Conservation (phyloP, 2,888 invertebrate genomes). For the Epinotia brunnichana region DNA sequence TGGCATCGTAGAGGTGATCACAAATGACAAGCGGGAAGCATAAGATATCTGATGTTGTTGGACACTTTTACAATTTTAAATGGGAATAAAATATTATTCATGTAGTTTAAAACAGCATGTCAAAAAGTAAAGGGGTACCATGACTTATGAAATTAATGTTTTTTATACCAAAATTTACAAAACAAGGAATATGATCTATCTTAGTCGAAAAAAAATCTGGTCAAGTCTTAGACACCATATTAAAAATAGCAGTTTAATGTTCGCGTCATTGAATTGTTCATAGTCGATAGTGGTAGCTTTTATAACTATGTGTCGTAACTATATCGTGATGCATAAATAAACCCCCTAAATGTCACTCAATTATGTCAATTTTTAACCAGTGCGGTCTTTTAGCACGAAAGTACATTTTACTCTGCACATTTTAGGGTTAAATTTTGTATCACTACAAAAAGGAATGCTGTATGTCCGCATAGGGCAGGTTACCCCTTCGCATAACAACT, state of each 20-base stretch:
- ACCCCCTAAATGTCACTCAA: not conserved
- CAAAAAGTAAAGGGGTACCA: no score
- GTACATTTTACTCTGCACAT: not conserved
- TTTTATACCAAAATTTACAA: not conserved
- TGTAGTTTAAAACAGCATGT: no score
- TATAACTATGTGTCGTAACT: slow-evolving; percentile 17
- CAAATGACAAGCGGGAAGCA: not conserved
- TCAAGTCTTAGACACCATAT: no score
- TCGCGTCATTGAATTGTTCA: slow-evolving; percentile 1
- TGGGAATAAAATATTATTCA: no score
- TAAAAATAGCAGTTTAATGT: not conserved
- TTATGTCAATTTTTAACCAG: slow-evolving; percentile 4
- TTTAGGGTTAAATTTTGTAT: slow-evolving; percentile 7
- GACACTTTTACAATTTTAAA: not conserved
- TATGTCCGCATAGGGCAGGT: slow-evolving; percentile 10
- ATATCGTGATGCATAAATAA: slow-evolving; percentile 16
- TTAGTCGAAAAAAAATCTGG: no score
- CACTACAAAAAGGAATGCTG: slow-evolving; percentile 16
- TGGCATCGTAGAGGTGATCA: not conserved
- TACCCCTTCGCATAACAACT: not conserved
- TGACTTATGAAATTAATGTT: not conserved
- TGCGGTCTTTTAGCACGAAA: not conserved
- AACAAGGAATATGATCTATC: no score
- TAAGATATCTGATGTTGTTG: not conserved
- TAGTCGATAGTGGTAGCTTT: slow-evolving; percentile 11